Conservation (phyloP, 2,113 vertebrate species). For the Pygoscelis antarcticus region DNA sequence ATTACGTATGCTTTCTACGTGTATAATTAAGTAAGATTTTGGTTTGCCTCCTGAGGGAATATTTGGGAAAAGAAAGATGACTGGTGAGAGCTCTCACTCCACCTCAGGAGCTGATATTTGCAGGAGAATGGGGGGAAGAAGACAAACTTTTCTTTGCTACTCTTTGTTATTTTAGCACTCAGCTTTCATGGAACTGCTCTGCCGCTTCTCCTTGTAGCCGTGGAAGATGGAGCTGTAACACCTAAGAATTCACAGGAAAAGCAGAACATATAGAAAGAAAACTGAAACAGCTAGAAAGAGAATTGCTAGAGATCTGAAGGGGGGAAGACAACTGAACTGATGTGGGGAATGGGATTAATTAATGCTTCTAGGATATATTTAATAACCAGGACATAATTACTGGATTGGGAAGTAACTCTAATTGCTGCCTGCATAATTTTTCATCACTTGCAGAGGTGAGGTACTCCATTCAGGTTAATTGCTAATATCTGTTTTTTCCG, state of each 20-base stretch:
- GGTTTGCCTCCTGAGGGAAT: not conserved
- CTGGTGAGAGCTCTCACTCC: not conserved
- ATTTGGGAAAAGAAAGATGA: not conserved
- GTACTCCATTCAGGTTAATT: not conserved
- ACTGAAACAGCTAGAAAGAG: not conserved
- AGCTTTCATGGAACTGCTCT: not conserved
- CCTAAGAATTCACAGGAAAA: not conserved
- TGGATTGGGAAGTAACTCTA: not conserved
- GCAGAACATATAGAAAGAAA: not conserved
- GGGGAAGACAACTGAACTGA: not conserved
- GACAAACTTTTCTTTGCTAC: not conserved
- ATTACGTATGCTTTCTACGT: not conserved
- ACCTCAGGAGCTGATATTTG: not conserved
- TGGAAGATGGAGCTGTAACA: not conserved
- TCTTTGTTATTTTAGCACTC: not conserved
- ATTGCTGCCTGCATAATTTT: not conserved
- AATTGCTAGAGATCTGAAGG: not conserved
- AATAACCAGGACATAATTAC: not conserved
- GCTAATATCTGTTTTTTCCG: not conserved
- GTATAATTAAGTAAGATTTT: not conserved
- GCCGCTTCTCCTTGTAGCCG: not conserved
- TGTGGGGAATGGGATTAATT: not conserved
- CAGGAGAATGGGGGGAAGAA: not conserved
- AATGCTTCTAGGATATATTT: not conserved
- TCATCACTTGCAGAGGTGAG: not conserved